Evolutionary conservation across 2,113 vertebrate species (phyloP).

Genomic region (Oreochromis niloticus): DNA sequence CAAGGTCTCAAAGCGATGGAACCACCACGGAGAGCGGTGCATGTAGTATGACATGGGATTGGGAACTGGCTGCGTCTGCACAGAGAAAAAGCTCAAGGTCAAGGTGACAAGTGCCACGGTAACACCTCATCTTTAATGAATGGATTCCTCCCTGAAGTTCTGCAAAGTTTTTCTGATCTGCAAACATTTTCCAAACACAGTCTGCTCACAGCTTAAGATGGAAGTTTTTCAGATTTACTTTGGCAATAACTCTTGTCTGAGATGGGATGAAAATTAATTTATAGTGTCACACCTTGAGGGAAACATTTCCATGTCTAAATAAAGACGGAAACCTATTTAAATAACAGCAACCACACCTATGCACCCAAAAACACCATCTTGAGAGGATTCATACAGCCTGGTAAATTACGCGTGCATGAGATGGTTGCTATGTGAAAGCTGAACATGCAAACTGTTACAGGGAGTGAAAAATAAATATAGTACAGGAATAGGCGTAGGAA

Average conservation of each 20-base stretch:
- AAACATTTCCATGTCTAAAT: constrained; percentile 48
- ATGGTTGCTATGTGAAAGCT: neutral
- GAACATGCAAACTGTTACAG: constrained; percentile 18
- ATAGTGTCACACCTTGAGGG: neutral
- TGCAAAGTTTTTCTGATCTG: neutral
- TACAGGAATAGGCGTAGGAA: constrained; percentile 13
- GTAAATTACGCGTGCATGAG: neutral
- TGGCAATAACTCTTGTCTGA: neutral
- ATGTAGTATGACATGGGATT: constrained; percentile 89
- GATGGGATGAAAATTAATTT: neutral
- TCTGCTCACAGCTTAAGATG: neutral
- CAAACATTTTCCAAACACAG: neutral
- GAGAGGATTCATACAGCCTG: neutral
- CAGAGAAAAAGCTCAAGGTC: neutral
- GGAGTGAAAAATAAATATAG: constrained; percentile 26
- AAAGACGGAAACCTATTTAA: constrained; percentile 39
- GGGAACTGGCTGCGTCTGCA: constrained; percentile 92
- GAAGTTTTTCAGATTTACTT: neutral
- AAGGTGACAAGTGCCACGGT: neutral
- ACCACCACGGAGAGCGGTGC: constrained; percentile 85
- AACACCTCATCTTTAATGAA: neutral
- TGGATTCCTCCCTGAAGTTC: neutral
- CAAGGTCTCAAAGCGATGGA: constrained; percentile 83
- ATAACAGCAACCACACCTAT: constrained; percentile 19
- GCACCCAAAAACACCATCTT: neutral